Conservation (phyloP, 2,888 invertebrate genomes). For the Luperina testacea region DNA sequence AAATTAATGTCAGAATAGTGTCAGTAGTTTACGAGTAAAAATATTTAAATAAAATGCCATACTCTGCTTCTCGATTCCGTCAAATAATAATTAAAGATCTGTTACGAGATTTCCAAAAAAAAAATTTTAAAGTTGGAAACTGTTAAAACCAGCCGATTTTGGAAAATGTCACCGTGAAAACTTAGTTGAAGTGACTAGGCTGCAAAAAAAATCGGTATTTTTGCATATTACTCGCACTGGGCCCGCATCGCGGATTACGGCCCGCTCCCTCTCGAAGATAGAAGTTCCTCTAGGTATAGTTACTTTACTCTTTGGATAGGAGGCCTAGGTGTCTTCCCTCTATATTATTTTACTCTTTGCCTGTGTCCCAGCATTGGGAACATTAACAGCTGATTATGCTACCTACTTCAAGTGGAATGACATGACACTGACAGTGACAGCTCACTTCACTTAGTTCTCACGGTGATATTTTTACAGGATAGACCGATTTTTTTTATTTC, state of each 20-base stretch:
- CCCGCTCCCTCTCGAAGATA: no score
- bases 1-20: slow-evolving; percentile 8
- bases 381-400: no score
- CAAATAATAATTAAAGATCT: neutral
- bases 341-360: no score
- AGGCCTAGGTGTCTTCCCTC: no score
- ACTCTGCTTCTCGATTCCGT: slow-evolving; percentile 21
- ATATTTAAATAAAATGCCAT: neutral
- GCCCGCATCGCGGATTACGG: no score
- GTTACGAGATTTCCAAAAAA: slow-evolving; percentile 50
- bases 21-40: slow-evolving; percentile 1
- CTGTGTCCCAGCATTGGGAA: no score
- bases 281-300: no score
- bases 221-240: no score
- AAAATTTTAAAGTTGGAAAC: slow-evolving; percentile 14
- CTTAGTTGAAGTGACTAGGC: neutral
- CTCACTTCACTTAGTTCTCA: neutral
- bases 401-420: neutral
- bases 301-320: no score
- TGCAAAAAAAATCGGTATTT: no score
- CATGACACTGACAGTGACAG: neutral
- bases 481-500: neutral
- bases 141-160: neutral
- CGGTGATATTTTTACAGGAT: neutral
- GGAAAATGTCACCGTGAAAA: neutral